Conservation (phyloP, 92 coral and sea anemone species). For the Hydrozoanthus gracilis region DNA sequence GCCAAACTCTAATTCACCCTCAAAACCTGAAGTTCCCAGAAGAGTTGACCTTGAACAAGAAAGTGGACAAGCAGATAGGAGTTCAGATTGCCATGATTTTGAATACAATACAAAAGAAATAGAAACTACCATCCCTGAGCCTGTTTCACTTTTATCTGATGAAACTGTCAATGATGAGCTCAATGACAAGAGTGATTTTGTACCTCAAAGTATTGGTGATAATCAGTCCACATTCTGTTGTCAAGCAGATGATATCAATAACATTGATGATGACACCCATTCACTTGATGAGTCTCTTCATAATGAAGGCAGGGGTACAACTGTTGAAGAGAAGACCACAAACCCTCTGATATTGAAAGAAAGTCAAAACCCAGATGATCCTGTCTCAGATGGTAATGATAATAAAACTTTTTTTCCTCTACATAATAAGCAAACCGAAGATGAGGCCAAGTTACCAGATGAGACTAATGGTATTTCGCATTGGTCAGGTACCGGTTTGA, state of each 20-base stretch:
- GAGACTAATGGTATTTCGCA: not conserved
- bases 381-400: constrained; percentile 16
- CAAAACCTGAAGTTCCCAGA: constrained; percentile 36
- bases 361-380: no score
- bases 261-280: not conserved
- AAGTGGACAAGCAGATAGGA: not conserved
- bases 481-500: not conserved
- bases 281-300: not conserved
- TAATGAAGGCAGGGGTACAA: not conserved
- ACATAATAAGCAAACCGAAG: not conserved
- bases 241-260: not conserved
- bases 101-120: not conserved
- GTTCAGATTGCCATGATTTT: not conserved
- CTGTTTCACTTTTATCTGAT: not conserved
- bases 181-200: not conserved
- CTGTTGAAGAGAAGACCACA: no score
- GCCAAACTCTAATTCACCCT: not conserved
- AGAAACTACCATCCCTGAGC: not conserved
- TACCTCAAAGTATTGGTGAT: not conserved
- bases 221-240: not conserved
- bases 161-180: not conserved
- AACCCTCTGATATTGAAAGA: no score
- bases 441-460: not conserved
- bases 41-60: constrained; percentile 38
- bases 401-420: not conserved